Evolutionary conservation across 2,888 invertebrate genomes (phyloP), one percentile per base, ranked within the genome.

Genomic region (Coleophora flavipennella): DNA sequence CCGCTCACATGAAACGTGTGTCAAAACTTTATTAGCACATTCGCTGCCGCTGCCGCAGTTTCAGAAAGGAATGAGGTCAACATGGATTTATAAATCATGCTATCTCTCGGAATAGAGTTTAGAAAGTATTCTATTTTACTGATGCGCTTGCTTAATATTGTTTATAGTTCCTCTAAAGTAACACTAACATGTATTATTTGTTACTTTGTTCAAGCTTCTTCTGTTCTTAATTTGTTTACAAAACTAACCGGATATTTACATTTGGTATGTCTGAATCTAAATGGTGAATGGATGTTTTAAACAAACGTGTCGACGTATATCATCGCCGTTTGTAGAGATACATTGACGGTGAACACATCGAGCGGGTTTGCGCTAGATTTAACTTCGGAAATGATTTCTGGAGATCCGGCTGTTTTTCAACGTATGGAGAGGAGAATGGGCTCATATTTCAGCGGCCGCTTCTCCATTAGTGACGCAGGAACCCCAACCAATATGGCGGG

Each of bases 401-500:
- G 49, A 53, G 61, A 61, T 67, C 62, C 62, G 57, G 67, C 61
- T 59, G 60, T 72, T 72, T 73, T 72, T 68, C 67, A 71, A 61
- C 65, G 68, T 61, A 69, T 69, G 67, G 61, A 66, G 66, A 62
- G 67, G 62, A 67, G 67, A 67, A 69, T 68, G 66, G 65, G 64
- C 62, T 70, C 77, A 77, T 81, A 81, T 81, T 79, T 81, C 75
- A 79, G 65, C 66, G 62, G 67, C 51, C 69, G 68, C 64, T 67
- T 72, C 74, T 79, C 79, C 77, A 81, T 83, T 81, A 81, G 79
- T 62, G 74, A 70, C 67, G 69, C 65, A 66, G 67, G 69, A 66
- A 66, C 80, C 77, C 80, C 70, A 69, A 73, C 71, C 73, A 71
- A 79, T 73, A 73, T 69, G 59, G 75, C 70, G 67, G 68, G 69